Conservation (phyloP, 2,113 vertebrate species). For the Phalacrocorax pelagicus region DNA sequence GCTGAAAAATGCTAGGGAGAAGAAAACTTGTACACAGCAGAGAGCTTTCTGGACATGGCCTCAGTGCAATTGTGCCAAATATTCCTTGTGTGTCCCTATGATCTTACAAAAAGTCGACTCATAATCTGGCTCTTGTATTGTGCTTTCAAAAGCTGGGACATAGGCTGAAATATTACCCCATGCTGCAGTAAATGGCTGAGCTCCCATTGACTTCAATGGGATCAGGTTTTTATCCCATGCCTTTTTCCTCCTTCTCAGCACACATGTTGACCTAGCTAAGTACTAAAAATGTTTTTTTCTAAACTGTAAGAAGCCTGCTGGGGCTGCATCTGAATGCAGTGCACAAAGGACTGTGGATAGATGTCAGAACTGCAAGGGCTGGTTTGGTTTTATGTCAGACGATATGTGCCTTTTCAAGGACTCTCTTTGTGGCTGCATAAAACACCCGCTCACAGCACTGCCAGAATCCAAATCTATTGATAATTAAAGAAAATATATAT, state of each 20-base stretch:
- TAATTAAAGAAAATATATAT: slow-evolving; percentile 20
- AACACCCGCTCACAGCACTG: not conserved
- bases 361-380: slow-evolving; percentile 1
- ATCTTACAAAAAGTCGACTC: not conserved
- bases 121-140: not conserved
- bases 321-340: not conserved
- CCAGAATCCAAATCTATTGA: not conserved
- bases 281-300: not conserved
- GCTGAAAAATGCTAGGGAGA: not conserved
- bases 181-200: not conserved
- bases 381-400: not conserved
- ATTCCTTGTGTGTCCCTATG: not conserved
- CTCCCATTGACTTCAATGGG: not conserved
- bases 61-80: not conserved
- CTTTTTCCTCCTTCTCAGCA: not conserved
- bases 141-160: not conserved
- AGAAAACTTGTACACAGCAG: not conserved
- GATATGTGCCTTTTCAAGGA: not conserved
- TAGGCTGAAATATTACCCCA: not conserved
- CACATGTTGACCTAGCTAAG: not conserved
- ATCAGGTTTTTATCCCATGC: not conserved
- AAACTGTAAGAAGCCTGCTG: not conserved
- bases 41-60: not conserved
- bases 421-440: not conserved
- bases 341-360: not conserved